Percentiles rank a stretch among this genome's conserved stretches.
phyloP scores from a whole-genome alignment of 2,888 invertebrate genomes.

The Arctia plantaginis region DNA sequence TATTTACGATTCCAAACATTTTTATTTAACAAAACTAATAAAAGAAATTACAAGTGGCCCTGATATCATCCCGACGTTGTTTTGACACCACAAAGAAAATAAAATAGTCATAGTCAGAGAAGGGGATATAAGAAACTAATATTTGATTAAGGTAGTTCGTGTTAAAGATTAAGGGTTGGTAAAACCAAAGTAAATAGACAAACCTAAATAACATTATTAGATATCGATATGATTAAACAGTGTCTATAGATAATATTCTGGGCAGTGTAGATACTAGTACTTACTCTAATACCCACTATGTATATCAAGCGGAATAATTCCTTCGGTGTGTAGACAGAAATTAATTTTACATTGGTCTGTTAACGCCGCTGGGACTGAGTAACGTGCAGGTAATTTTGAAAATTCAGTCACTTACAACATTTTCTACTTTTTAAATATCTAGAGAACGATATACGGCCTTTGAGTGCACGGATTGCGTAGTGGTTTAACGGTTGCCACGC shows the following conservation, averaged over 20 bases:
- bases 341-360: conserved; percentile 67
- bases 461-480: too few species aligned
- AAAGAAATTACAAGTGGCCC: too few species aligned
- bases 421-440: conserved; percentile 52
- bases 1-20: too few species aligned
- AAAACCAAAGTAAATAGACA: neutral
- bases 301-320: conserved; percentile 41
- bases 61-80: too few species aligned
- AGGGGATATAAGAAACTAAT: neutral
- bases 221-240: neutral
- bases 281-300: conserved; percentile 24
- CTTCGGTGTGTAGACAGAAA: conserved; percentile 56
- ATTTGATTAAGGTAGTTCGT: neutral
- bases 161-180: neutral
- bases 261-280: conserved; percentile 22
- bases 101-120: too few species aligned
- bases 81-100: neutral
- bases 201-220: neutral
- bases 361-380: conserved; percentile 51
- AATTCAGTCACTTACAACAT: conserved; percentile 60
- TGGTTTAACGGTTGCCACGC: too few species aligned
- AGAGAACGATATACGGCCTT: conserved; percentile 43
- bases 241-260: conserved; percentile 7
- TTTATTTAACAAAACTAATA: too few species aligned
- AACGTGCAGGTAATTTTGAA: conserved; percentile 65